Evolutionary conservation across 2,113 vertebrate species (phyloP), one percentile per base, ranked within the genome.

Genomic region (Semnornis frantzii): DNA sequence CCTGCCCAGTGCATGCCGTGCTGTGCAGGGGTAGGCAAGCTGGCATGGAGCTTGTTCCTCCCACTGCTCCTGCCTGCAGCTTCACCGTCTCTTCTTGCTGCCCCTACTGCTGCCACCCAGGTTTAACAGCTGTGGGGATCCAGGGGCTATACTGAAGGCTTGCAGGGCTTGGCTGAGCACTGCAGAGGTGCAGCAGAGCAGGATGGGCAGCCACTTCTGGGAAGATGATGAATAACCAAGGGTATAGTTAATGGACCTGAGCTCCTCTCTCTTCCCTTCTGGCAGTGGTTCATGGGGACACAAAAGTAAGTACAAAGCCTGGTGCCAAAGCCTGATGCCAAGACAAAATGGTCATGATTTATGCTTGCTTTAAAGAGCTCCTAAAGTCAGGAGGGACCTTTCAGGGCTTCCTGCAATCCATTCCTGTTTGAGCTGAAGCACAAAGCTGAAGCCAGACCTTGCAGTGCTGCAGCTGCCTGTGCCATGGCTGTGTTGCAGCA

Each of bases 251-350:
- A 93, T 92, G 89, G 74, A 82, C 2, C 63, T 3, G 44, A 44
- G 65, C 5, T 81, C 39, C n/a, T 77, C 28, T 78, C 17, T 60
- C 20, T 70, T 66, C 27, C 72, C 24, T 74, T 63, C 12, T 96
- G 94, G 94, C 86, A 95, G 58, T 34, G 1, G 0, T 54, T 82
- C 37, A 2, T 3, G 44, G 33, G 54, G 60, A 21, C 63, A 65
- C 54, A 82, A 78, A 93, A 93, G 92, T 86, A 19, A 95, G 83
- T 92, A 84, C 68, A 52, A 83, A 90, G 44, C n/a, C 66, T 94
- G 88, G 42, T 0, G 1, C 62, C 69, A 30, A 14, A 90, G 39
- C n/a, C 71, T 94, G 88, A 42, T 0, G 1, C 62, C 69, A 31
- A 15, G 72, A 64, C 23, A 68, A 39, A 57, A 30, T 0, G 0